Evolutionary conservation across 2,888 invertebrate genomes (phyloP), one percentile per base, ranked within the genome.

Genomic region (Tetramorium bicarinatum): DNA sequence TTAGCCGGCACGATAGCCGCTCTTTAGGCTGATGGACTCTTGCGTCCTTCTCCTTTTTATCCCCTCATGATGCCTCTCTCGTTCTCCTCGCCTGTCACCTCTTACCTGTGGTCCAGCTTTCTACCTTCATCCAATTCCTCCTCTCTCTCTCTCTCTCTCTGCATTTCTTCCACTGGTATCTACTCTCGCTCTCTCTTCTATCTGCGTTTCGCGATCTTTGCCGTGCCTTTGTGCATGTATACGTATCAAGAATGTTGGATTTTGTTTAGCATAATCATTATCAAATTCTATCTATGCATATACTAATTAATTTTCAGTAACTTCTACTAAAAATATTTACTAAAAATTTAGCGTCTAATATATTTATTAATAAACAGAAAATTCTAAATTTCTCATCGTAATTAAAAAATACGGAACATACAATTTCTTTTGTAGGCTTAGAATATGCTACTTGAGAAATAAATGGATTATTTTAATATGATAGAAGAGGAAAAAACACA

Each of bases 1-100:
- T 94, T 94, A 94, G 94, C 93, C 92, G 92, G 92, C 91, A 91
- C 93, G 94, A 94, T 94, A 94, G 94, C 93, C 93, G 91, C 93
- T 93, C 93, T 94, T 94, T 93, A 92, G 92, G 88, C 93, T 94
- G 94, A 94, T 94, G 94, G 93, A 93, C 93, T 93, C 93, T 87
- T 89, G 91, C 90, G 91, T 90, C 89, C 90, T 92, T 87, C 87
- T 87, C 87, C 84, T 76, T 85, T 61, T 77, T 64, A 61, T 54
- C 79, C 54, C 38, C 67, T 61, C 29, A 61, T 38, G 75, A 66
- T 29, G 21, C 29, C 81, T n/a, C 61, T 56, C 59, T 49, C 84
- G 21, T 61, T 83, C 71, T 56, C 66, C 54, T 62, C 67, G 80
- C 79, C 47, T 25, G 54, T 80, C 79, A 79, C 61, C 82, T 81